A percentile compares a stretch with the other conserved stretches of the same genome.
Conservation (phyloP, 2,888 invertebrate species). For the Trichopria drosophilae region DNA sequence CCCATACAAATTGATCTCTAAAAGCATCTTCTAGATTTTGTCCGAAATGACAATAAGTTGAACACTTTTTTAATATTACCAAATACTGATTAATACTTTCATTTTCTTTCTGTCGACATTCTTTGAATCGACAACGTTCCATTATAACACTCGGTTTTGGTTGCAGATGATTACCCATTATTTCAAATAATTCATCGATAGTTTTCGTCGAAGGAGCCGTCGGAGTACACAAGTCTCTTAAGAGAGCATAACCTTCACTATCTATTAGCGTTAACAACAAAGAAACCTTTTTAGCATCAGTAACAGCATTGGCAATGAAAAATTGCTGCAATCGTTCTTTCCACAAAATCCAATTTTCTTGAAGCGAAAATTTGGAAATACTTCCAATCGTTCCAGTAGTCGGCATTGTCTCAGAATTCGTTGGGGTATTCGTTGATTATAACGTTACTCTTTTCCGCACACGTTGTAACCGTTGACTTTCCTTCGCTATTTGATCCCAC, state of each 20-base stretch:
- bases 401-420: no score
- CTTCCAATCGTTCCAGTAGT: slow-evolving; percentile 7
- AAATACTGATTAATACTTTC: slow-evolving; percentile 21
- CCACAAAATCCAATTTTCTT: slow-evolving; percentile 18
- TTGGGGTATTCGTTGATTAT: no score
- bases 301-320: slow-evolving; percentile 18
- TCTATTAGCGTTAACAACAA: no score
- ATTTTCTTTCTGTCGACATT: slow-evolving; percentile 22
- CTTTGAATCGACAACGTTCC: slow-evolving; percentile 31
- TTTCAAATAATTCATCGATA: slow-evolving; percentile 11
- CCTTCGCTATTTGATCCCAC: no score
- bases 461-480: no score
- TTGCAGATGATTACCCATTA: slow-evolving; percentile 31
- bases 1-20: neutral
- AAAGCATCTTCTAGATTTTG: no score
- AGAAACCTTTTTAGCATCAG: slow-evolving; percentile 14
- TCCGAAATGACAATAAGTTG: no score
- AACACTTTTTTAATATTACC: no score
- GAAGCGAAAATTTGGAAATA: slow-evolving; percentile 10
- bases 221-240: slow-evolving; percentile 31
- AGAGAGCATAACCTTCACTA: slow-evolving; percentile 25
- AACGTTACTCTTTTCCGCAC: no score
- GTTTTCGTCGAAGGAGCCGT: slow-evolving; percentile 10
- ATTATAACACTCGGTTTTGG: no score
- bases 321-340: slow-evolving; percentile 21